These are phyloP conservation scores for Apodemia mormo DNA, from an alignment of 2,888 invertebrate species.

Conservation along the genomic window DNA sequence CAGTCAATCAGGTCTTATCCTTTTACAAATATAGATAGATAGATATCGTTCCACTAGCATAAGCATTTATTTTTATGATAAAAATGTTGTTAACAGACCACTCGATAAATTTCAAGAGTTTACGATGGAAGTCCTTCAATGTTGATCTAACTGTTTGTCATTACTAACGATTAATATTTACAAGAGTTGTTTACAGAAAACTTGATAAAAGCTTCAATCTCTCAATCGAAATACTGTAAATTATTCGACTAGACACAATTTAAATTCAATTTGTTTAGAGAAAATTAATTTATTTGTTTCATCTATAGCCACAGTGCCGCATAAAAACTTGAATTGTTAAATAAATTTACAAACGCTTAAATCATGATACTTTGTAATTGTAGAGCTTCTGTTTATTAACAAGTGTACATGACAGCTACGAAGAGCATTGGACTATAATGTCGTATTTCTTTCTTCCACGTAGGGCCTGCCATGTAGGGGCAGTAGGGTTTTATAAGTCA, in stretches of 20 bases:
- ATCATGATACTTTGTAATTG: no score
- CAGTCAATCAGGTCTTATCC: no score
- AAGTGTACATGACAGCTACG: no score
- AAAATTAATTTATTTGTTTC: background rate
- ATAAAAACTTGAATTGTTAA: background rate
- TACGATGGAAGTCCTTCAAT: background rate
- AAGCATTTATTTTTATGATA: no score
- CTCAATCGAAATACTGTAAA: slow-evolving; percentile 1
- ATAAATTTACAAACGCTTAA: background rate
- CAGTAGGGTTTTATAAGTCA: no score
- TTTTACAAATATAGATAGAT: no score
- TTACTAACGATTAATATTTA: background rate
- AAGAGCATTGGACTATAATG: no score
- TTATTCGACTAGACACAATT: background rate
- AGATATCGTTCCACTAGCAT: no score
- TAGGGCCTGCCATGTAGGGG: no score
- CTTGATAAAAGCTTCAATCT: slow-evolving; percentile 4
- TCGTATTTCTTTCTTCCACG: no score
- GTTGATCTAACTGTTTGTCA: background rate
- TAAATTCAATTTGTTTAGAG: background rate
- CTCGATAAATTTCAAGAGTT: background rate
- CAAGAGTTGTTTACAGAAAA: slow-evolving; percentile 7
- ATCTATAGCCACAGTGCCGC: background rate
- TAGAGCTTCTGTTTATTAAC: no score
- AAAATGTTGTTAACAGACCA: background rate